Conservation (phyloP, 2,113 vertebrate genomes). For the Steatornis caripensis region DNA sequence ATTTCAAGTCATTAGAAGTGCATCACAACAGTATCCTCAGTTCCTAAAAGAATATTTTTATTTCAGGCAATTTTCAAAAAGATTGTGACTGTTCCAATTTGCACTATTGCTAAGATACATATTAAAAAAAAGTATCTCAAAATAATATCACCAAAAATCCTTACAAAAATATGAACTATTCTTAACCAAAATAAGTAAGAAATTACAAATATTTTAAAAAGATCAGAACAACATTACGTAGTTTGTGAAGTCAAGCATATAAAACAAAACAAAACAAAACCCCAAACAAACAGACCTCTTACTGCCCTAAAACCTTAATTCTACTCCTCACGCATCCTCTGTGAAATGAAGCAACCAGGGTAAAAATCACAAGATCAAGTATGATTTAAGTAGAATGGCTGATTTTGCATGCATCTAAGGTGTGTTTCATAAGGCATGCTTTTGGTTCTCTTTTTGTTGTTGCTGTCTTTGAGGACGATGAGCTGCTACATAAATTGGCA, state of each 20-base stretch:
- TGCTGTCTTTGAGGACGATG: not conserved
- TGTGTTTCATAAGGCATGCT: not conserved
- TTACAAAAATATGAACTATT: not conserved
- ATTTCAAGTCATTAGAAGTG: not conserved
- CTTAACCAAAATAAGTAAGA: not conserved
- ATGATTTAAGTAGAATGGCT: not conserved
- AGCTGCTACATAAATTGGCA: not conserved
- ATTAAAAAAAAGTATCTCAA: not conserved
- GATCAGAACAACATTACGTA: not conserved
- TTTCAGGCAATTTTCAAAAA: not conserved
- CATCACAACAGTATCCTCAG: not conserved
- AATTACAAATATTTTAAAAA: not conserved
- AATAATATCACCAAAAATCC: not conserved
- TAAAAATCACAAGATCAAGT: not conserved
- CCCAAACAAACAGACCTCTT: not conserved
- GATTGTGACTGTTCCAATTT: not conserved
- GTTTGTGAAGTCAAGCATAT: not conserved
- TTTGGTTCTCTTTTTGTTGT: not conserved
- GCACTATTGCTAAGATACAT: not conserved
- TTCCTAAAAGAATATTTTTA: not conserved
- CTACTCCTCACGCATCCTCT: not conserved
- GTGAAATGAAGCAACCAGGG: not conserved
- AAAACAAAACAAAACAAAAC: no score
- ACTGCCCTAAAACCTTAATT: not conserved
- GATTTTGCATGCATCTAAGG: not conserved